A percentile compares a stretch with the other conserved stretches of the same genome.
Conservation (phyloP, 2,888 invertebrate species). For the Agrochola circellaris region DNA sequence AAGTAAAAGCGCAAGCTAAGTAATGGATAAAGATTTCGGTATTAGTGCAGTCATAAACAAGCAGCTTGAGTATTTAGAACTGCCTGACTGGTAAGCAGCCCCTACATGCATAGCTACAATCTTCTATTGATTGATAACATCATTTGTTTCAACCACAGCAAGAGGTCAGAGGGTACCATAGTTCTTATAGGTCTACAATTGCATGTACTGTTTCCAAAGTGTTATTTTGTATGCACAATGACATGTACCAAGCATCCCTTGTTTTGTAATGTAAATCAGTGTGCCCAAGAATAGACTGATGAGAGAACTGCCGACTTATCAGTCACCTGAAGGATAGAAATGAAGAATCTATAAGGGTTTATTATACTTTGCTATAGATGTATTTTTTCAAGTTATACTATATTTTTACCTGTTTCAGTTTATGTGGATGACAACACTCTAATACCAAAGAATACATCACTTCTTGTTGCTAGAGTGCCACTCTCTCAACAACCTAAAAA, state of each 20-base stretch:
- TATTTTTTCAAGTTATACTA: neutral
- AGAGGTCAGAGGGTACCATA: too few relatives aligned
- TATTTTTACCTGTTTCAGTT: conserved; percentile 89
- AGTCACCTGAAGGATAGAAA: neutral
- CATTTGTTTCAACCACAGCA: neutral
- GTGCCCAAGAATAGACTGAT: neutral
- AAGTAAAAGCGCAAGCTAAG: neutral
- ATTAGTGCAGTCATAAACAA: neutral
- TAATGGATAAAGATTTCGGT: neutral
- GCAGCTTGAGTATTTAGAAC: neutral
- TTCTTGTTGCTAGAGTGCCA: conserved; percentile 98
- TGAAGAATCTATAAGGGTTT: neutral
- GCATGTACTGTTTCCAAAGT: neutral
- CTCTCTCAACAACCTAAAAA: conserved; percentile 94
- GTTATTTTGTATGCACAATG: neutral
- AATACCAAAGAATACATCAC: conserved; percentile 99
- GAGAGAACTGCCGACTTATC: neutral
- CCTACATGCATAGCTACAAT: too few relatives aligned
- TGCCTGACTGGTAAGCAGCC: neutral
- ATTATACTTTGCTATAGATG: neutral
- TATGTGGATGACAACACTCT: conserved; percentile 97
- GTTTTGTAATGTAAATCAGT: conserved; percentile 3
- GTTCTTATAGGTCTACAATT: neutral
- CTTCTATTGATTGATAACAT: neutral
- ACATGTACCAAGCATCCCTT: neutral